phyloP scores from a whole-genome alignment of 2,797 vertebrate species.

The Crossoptilon crossoptilon region DNA sequence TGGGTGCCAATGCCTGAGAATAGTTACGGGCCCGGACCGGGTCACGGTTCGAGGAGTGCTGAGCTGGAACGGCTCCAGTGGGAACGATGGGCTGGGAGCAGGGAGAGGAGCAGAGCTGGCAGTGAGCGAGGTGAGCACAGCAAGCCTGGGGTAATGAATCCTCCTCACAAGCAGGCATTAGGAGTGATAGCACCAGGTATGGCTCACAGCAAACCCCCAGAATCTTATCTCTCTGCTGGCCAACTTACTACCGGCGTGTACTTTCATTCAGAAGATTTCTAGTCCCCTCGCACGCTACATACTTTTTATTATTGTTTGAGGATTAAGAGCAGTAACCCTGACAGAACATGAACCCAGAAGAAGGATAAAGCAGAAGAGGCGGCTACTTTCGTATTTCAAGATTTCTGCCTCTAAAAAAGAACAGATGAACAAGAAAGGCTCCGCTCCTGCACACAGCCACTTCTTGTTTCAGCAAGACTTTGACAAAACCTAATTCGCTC shows the following conservation, averaged over 20 bases:
- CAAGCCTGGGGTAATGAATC: background rate
- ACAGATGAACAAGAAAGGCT: background rate
- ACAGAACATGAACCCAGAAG: slow-evolving; percentile 38
- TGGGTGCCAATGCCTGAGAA: background rate
- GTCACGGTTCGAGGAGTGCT: rapidly evolving
- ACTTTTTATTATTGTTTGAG: slow-evolving; percentile 11
- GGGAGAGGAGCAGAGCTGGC: background rate
- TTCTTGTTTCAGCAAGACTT: slow-evolving; percentile 71
- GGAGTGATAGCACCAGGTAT: background rate
- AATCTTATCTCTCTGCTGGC: background rate
- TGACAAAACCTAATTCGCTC: slow-evolving; percentile 57
- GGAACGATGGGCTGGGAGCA: background rate
- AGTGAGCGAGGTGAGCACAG: background rate
- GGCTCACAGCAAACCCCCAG: background rate
- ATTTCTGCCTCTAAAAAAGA: slow-evolving; percentile 38
- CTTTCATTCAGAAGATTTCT: background rate
- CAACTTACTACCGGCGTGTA: background rate
- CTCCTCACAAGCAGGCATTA: background rate
- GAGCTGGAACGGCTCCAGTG: background rate
- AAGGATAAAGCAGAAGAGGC: slow-evolving; percentile 29
- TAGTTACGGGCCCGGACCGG: background rate
- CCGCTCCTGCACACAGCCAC: slow-evolving; percentile 35
- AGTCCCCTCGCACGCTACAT: background rate
- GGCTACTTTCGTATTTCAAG: slow-evolving; percentile 49
- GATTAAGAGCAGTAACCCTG: background rate